Evolutionary conservation across 2,113 vertebrate species (phyloP), one percentile per base, ranked within the genome.

Genomic region (Platichthys stellatus): DNA sequence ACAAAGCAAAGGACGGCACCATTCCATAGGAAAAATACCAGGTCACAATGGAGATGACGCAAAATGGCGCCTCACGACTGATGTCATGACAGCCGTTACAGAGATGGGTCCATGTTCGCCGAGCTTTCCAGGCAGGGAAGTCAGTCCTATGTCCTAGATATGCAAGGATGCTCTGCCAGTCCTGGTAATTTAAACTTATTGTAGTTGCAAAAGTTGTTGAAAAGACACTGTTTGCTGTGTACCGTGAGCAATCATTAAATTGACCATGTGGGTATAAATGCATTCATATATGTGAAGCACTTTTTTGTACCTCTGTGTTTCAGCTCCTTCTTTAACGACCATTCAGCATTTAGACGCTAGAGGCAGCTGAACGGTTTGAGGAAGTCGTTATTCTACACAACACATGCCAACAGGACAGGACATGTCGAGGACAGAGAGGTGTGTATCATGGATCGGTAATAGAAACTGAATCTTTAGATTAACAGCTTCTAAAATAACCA

Each of bases 11-110:
- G 15, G 47, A 49, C 47, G 17, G 79, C 53, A 89, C 72, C 82
- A 72, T 78, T 83, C 76, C 76, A 89, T 72, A 75, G 77, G 69
- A 54, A 88, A 83, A 86, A 91, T 85, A 83, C 87, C 89, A 85
- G 87, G 86, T 93, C 90, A 93, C 91, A 91, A 93, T 91, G 83
- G 86, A 89, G 81, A 31, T 31, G 31, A 31, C 6, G 31, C 31
- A 31, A 7, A 31, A 31, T 31, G 31, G 31, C 31, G 31, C 31
- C 31, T 31, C 31, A 31, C 31, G 31, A 75, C 68, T 63, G 62
- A 71, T 38, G 51, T 54, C 51, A 66, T 69, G 51, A 79, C 68
- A 73, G 49, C 68, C 70, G 49, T 11, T 47, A 63, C 18, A 31
- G 66, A 14, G 62, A 62, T 24, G 15, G 0, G 3, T 7, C 4